Conservation (phyloP, 2,888 invertebrate genomes). For the Phytoseiulus persimilis region DNA sequence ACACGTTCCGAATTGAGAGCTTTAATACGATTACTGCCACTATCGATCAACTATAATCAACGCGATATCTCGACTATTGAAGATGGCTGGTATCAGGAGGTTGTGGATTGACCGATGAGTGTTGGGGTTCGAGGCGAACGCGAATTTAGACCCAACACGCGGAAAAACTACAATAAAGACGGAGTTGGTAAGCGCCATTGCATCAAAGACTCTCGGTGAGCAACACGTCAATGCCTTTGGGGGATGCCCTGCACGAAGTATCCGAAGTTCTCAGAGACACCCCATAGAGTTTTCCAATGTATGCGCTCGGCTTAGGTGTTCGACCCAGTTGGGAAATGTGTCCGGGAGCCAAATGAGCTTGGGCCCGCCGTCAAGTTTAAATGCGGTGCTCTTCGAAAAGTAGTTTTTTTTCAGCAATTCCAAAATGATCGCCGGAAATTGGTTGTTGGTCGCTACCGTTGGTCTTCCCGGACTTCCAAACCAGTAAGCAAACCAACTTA, state of each 20-base stretch:
- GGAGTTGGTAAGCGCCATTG: not conserved
- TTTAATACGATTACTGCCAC: too few species aligned
- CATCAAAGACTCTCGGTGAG: not conserved
- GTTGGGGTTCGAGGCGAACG: not conserved
- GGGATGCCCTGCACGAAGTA: not conserved
- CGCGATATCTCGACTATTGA: too few species aligned
- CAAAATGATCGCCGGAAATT: not conserved
- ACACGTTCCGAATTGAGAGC: too few species aligned
- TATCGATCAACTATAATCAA: too few species aligned
- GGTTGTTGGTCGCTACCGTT: not conserved
- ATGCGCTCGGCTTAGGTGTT: not conserved
- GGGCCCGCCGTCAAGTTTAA: slow-evolving; percentile 5
- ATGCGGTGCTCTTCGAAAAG: not conserved
- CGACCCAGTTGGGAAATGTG: not conserved
- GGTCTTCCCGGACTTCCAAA: not conserved
- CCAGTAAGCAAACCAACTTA: not conserved
- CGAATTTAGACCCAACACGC: not conserved
- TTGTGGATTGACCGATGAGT: too few species aligned
- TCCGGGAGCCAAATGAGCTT: not conserved
- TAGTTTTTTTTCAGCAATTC: not conserved
- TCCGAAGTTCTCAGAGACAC: not conserved
- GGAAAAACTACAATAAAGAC: not conserved
- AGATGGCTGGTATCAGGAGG: too few species aligned
- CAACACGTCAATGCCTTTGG: not conserved
- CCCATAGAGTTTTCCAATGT: not conserved